Conservation (phyloP, 2,888 invertebrate species). For the Oscheius sp. region DNA sequence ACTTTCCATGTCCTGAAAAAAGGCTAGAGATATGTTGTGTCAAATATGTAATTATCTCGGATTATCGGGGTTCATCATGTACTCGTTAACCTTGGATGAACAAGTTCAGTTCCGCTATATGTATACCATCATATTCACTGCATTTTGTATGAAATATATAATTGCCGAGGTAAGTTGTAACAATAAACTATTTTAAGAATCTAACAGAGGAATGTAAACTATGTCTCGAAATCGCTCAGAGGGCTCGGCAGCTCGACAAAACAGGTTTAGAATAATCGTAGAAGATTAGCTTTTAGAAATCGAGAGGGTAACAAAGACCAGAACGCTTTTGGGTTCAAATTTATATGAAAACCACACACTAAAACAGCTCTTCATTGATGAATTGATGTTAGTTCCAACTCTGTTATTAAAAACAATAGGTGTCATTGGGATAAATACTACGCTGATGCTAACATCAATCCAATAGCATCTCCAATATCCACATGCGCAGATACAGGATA, state of each 20-base stretch:
- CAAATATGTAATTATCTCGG: neutral
- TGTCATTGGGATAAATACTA: constrained; percentile 34
- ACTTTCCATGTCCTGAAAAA: constrained; percentile 46
- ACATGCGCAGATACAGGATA: constrained; percentile 23
- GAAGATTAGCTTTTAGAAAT: neutral
- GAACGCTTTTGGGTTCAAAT: neutral
- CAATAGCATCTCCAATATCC: neutral
- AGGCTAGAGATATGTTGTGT: neutral
- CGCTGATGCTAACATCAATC: constrained; percentile 14
- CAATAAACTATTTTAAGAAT: neutral
- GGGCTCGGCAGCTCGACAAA: neutral
- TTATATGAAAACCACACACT: neutral
- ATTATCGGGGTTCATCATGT: constrained; percentile 5
- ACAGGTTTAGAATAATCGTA: neutral
- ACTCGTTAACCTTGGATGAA: neutral
- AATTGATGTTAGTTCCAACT: constrained; percentile 2
- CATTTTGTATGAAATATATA: too few species aligned
- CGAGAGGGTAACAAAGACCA: constrained; percentile 9
- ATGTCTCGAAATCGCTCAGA: constrained; percentile 25
- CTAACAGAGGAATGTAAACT: neutral
- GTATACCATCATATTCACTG: too few species aligned
- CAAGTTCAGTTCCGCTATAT: too few species aligned
- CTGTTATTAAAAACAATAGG: neutral
- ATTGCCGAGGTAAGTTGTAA: neutral
- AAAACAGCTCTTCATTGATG: neutral